Base-by-base conservation (phyloP, 2,797 vertebrate species). In the Clarias laeviceps region DNA sequence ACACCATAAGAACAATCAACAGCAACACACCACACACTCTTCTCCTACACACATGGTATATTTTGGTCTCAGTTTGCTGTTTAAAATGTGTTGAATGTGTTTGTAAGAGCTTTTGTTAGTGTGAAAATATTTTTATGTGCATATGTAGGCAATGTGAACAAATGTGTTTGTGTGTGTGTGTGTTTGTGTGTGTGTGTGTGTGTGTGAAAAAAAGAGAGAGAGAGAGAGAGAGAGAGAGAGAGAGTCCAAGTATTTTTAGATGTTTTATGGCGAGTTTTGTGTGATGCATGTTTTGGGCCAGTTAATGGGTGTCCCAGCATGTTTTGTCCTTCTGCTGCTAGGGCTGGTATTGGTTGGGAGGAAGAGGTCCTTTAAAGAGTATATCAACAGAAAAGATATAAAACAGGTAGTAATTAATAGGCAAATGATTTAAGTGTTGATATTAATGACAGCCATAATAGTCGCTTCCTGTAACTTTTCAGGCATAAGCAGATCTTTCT, bases 231-330 rank as follows among this genome's bases (percentile, higher is more conserved):
- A 12, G 37, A 22, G 69, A 72, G 69, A n/a, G 27, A 77, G 74
- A 77, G 27, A 20, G 50, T 56, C 37, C 57, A 27, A 68, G 66
- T 61, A 45, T 62, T 50, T 59, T 34, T 77, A 57, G 68, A n/a
- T 34, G 27, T 15, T 82, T 68, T 64, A n/a, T 80, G 40, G 79
- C 80, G 18, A 85, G 74, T 82, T 77, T 56, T 86, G 45, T 83
- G 74, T 86, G 78, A 72, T 82, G 88, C 88, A 89, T 88, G 90
- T 79, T 87, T 80, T 84, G 45, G 84, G 73, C 57, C 74, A 83
- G 80, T 79, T 78, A 59, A 76, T 72, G 27, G 64, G 56, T 80
- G 79, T 86, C 56, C 78, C 84, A 72, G 86, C 84, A 87, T 87
- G 87, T 76, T 83, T 79, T 87, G 84, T 86, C 84, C 81, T 86